Base-by-base conservation (phyloP, 2,888 invertebrate species). In the Eupithecia vulgata region DNA sequence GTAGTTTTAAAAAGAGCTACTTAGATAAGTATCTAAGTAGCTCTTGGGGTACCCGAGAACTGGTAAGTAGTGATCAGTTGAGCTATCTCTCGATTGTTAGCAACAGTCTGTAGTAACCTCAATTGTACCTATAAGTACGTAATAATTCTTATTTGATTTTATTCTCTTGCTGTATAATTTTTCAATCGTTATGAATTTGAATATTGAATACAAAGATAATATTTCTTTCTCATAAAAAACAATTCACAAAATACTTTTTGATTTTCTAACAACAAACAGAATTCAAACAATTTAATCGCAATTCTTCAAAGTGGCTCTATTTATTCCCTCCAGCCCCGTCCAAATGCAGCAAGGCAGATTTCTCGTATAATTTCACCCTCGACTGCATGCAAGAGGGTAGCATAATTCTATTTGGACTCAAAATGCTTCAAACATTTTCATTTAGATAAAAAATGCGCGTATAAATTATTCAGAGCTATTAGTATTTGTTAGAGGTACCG, bases 321-420 rank as follows among this genome's bases (percentile, higher is more conserved):
- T 64, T 72, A 57, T 62, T 67, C 15, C 42, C 64, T 34, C 21
- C 40, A 72, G 73, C 17, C 40, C 34, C 66, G 40, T 40, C 76
- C 73, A 81, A 80, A 80, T 78, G 76, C 80, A 77, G 71, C 74
- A 45, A 72, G 78, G 76, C 80, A 86, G 85, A 86, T 87, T 86
- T 85, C 82, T 83, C 78, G 82, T 83, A 84, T 87, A 87, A 87
- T 89, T 89, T 90, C 82, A 86, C 85, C 82, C 85, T 79, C 78
- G 78, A 81, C 80, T 87, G 85, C 85, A 85, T 83, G 81, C 83
- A 84, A 82, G 83, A 81, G 84, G 83, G 84, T 82, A 81, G 81
- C 67, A 84, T 87, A 87, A 88, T 88, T 86, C 82, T 83, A 87
- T 88, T 88, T 87, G 79, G 83, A 76, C 69, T 76, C 77, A 73